Conservation (phyloP, 2,888 invertebrate genomes). For the Drosophila buzzatii region DNA sequence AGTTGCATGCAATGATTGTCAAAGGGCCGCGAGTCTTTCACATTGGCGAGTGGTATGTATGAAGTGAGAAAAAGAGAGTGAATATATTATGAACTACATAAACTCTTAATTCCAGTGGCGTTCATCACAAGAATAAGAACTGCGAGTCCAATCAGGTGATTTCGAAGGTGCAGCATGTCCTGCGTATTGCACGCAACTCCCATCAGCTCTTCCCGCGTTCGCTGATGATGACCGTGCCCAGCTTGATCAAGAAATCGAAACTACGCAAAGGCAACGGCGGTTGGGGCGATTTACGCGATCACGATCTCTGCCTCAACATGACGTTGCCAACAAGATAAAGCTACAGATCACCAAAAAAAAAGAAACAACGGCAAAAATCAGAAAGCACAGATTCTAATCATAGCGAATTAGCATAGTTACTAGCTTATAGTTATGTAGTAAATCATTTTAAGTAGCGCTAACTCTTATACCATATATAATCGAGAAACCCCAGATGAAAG, state of each 20-base stretch:
- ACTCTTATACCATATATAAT: slow-evolving; percentile 11
- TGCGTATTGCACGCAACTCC: slow-evolving; percentile 89
- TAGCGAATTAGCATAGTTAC: slow-evolving; percentile 34
- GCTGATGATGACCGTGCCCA: slow-evolving; percentile 88
- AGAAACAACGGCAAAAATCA: slow-evolving; percentile 1
- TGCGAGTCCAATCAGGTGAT: slow-evolving; percentile 94
- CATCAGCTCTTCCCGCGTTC: slow-evolving; percentile 90
- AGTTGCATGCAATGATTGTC: slow-evolving; percentile 94
- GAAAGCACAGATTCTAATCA: slow-evolving; percentile 16
- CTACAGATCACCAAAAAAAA: slow-evolving; percentile 36
- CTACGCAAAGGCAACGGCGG: slow-evolving; percentile 97
- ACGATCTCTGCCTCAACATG: slow-evolving; percentile 92
- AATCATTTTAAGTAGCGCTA: slow-evolving; percentile 36
- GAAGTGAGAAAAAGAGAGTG: background rate
- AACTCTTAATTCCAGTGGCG: slow-evolving; percentile 89
- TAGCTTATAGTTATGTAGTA: slow-evolving; percentile 43
- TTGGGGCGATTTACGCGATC: slow-evolving; percentile 97
- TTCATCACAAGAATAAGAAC: slow-evolving; percentile 97
- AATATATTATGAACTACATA: background rate
- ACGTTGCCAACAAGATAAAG: slow-evolving; percentile 85
- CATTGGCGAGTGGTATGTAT: slow-evolving; percentile 97
- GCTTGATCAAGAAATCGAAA: slow-evolving; percentile 90
- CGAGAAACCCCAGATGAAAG: slow-evolving; percentile 19
- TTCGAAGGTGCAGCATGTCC: slow-evolving; percentile 92
- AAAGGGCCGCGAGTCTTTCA: slow-evolving; percentile 98